Base-by-base conservation (phyloP, 2,113 vertebrate species). In the Chitala chitala region DNA sequence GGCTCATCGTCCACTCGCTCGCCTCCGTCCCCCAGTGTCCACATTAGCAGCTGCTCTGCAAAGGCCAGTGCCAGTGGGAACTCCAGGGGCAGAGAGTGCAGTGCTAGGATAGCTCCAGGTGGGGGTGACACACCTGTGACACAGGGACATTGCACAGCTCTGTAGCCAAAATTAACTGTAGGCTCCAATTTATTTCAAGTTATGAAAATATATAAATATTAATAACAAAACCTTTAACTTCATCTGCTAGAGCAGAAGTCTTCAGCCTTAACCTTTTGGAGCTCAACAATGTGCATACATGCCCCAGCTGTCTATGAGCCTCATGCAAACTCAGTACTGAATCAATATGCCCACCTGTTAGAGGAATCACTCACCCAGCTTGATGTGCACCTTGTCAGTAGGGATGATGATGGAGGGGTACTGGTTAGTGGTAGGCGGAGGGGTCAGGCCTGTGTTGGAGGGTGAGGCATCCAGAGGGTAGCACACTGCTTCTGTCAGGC, bases 51-150 rank as follows among this genome's bases (percentile, higher is more conserved):
- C 86, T 98, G 97, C 69, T 99, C 97, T 1, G 95, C 92, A 24
- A 99, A 99, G 0, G 97, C 97, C 93, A 98, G 86, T 10, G 97
- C 94, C 85, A 99, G 80, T 0, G 97, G 95, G 82, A 98, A 99
- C 83, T 98, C 97, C 55, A 97, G 87, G 0, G 97, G 97, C 63
- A 99, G 86, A n/a, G 96, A 98, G 82, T 99, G 96, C 71, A 99
- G 79, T 48, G 94, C 91, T 77, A 99, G 64, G 8, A 97, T 94
- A 7, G 94, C 94, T 74, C 97, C 97, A 3, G 97, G 96, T 79
- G 94, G 93, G 0, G 97, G 96, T 1, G 97, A 98, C 61, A 98
- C 97, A 20, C 97, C 97, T 99, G 68, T 7, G 79, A 72, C 59
- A 22, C 65, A 78, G 6, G 0, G 74, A 69, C 53, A 74, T 8